These are phyloP conservation scores for Onychostoma macrolepis DNA, from an alignment of 2,113 vertebrate species.

Conservation along the genomic window DNA sequence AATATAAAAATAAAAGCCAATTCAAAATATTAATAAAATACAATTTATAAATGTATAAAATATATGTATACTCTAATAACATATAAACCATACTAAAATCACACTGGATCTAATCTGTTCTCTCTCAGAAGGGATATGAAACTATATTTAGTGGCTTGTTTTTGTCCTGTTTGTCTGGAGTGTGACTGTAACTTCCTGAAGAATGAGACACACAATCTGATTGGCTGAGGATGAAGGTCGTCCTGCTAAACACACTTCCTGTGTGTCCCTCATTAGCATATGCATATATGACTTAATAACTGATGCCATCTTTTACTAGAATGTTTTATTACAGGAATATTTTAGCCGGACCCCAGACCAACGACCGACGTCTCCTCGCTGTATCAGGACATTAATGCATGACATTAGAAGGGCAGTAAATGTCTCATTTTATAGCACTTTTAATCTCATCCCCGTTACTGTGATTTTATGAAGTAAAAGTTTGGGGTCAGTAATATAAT, in stretches of 20 bases:
- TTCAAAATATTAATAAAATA: no score
- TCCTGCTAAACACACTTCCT: no score
- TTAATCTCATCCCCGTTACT: not conserved
- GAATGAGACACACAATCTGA: not conserved
- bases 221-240: not conserved
- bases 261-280: not conserved
- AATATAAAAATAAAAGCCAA: no score
- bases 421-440: not conserved
- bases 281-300: not conserved
- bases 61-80: no score
- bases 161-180: no score
- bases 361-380: not conserved
- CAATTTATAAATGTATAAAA: no score
- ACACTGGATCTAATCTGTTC: no score
- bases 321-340: not conserved
- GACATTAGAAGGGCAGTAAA: no score
- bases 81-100: no score
- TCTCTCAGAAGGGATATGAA: not conserved
- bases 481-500: not conserved
- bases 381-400: no score
- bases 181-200: not conserved
- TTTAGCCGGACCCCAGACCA: no score
- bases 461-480: not conserved
- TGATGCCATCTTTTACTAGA: not conserved
- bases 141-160: not conserved